These are phyloP conservation scores for Kryptolebias marmoratus DNA, from an alignment of 2,113 vertebrate genomes.

Conservation along the genomic window DNA sequence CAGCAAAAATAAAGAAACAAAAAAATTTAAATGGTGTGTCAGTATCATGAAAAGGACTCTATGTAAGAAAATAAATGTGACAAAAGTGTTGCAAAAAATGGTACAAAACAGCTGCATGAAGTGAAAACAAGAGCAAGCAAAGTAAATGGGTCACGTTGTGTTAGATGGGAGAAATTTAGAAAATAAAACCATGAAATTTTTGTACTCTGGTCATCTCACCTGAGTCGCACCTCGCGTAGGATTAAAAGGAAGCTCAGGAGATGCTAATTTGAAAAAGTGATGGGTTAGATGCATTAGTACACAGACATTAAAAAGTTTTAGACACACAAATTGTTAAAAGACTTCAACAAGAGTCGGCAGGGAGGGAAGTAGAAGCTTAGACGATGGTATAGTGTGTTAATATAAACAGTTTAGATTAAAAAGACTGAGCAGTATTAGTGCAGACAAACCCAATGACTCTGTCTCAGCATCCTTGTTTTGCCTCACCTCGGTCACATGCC, in stretches of 20 bases:
- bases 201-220: slow-evolving; percentile 79
- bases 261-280: slow-evolving; percentile 68
- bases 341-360: not conserved
- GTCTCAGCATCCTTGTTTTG: not conserved
- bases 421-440: not conserved
- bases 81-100: too few relatives aligned
- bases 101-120: too few relatives aligned
- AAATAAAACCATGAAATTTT: not conserved
- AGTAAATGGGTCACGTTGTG: too few relatives aligned
- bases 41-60: too few relatives aligned
- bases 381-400: not conserved
- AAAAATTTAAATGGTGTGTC: too few relatives aligned
- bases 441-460: too few relatives aligned
- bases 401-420: slow-evolving; percentile 16
- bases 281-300: slow-evolving; percentile 56
- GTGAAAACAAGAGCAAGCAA: too few relatives aligned
- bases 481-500: slow-evolving; percentile 92
- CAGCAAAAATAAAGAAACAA: not conserved
- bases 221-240: slow-evolving; percentile 84
- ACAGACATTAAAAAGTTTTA: slow-evolving; percentile 52
- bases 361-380: slow-evolving; percentile 18
- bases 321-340: slow-evolving; percentile 13
- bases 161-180: not conserved
- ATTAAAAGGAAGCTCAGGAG: slow-evolving; percentile 85
- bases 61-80: too few relatives aligned